phyloP scores from a whole-genome alignment of 2,888 invertebrate genomes.

The Drosophila quinaria region DNA sequence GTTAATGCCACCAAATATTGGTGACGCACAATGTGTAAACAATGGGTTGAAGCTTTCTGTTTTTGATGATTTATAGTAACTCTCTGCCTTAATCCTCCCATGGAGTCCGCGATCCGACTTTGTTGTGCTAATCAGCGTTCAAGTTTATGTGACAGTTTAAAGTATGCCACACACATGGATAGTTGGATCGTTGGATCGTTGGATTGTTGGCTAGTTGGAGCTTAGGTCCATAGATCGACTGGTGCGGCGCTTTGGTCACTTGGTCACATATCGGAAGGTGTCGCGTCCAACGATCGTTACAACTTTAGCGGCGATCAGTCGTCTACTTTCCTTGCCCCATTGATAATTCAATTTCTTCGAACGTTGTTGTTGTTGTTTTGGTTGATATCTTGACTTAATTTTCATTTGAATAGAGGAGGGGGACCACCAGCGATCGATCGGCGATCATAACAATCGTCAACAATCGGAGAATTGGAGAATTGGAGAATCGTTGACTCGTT shows the following conservation, averaged over 20 bases:
- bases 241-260: constrained; percentile 69
- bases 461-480: constrained; percentile 6
- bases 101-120: constrained; percentile 59
- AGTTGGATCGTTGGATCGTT: constrained; percentile 21
- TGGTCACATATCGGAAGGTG: constrained; percentile 55
- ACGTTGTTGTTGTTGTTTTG: constrained; percentile 9
- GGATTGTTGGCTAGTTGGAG: constrained; percentile 17
- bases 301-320: constrained; percentile 32
- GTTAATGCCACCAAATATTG: constrained; percentile 71
- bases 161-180: constrained; percentile 75
- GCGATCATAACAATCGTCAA: constrained; percentile 72
- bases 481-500: neutral
- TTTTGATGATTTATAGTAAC: constrained; percentile 69
- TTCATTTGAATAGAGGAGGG: constrained; percentile 41
- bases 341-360: constrained; percentile 80
- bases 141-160: constrained; percentile 82
- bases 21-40: constrained; percentile 74
- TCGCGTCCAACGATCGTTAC: constrained; percentile 66
- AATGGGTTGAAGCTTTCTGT: constrained; percentile 63
- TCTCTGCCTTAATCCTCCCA: constrained; percentile 58
- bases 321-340: constrained; percentile 63
- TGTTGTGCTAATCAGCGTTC: constrained; percentile 82
- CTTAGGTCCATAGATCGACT: constrained; percentile 17
- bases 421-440: constrained; percentile 69
- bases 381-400: constrained; percentile 74